phyloP scores from a whole-genome alignment of 2,113 vertebrate genomes.

The Procavia capensis region DNA sequence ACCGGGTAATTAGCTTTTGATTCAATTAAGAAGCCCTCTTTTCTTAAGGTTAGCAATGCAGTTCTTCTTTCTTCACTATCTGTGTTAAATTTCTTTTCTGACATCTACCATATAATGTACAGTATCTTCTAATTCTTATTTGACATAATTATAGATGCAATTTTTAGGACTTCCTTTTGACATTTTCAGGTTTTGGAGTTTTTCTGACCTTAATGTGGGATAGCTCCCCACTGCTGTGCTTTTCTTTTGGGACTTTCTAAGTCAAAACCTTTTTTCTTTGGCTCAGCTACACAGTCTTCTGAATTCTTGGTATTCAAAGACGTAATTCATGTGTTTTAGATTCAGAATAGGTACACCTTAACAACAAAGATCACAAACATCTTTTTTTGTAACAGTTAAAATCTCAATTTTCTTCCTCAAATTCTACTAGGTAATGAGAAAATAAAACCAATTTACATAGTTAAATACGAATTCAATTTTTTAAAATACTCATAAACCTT shows the following conservation, averaged over 20 bases:
- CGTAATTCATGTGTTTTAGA: not conserved
- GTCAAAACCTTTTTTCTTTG: not conserved
- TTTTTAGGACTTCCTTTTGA: constrained; percentile 16
- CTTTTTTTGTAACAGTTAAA: not conserved
- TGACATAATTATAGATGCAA: not conserved
- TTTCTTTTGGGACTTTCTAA: constrained; percentile 26
- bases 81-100: not conserved
- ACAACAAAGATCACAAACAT: not conserved
- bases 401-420: not conserved
- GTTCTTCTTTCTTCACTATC: not conserved
- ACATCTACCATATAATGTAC: not conserved
- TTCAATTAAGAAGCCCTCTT: constrained; percentile 31
- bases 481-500: not conserved
- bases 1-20: constrained; percentile 40
- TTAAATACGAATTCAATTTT: not conserved
- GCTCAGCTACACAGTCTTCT: not conserved
- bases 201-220: not conserved
- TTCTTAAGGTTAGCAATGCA: constrained; percentile 13
- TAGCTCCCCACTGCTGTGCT: not conserved
- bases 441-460: not conserved
- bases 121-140: not conserved
- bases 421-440: not conserved
- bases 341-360: not conserved
- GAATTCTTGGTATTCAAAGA: not conserved
- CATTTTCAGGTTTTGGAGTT: not conserved